Evolutionary conservation across 2,113 vertebrate genomes (phyloP).

Genomic region (Semicossyphus pulcher): DNA sequence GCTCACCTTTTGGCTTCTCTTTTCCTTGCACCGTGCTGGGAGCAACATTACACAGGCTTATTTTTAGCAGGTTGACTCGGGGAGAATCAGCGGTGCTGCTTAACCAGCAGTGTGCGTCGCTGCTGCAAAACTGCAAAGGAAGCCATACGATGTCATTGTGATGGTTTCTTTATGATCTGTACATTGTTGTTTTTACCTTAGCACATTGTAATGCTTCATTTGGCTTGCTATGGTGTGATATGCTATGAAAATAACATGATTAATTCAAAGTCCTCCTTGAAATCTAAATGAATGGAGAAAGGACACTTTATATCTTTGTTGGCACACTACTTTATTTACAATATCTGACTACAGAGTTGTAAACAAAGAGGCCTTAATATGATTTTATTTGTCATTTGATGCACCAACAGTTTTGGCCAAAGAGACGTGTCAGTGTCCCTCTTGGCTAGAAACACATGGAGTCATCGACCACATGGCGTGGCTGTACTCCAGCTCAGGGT

Average conservation of each 20-base stretch:
- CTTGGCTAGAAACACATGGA: constrained; percentile 36
- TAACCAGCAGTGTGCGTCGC: constrained; percentile 40
- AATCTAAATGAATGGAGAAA: no score
- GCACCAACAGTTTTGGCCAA: constrained; percentile 15
- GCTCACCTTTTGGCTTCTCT: constrained; percentile 59
- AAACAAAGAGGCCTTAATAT: constrained; percentile 39
- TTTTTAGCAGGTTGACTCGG: constrained; percentile 76
- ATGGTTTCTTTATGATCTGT: not conserved
- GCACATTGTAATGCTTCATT: not conserved
- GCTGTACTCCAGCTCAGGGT: constrained; percentile 24
- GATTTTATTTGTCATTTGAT: constrained; percentile 45
- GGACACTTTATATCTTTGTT: no score
- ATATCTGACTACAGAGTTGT: constrained; percentile 25
- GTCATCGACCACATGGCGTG: constrained; percentile 21
- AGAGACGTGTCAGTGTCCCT: constrained; percentile 10
- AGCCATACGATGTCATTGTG: not conserved
- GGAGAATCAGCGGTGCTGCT: constrained; percentile 43
- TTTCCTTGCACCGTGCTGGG: constrained; percentile 43
- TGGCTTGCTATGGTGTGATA: not conserved
- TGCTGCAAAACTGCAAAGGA: constrained; percentile 31
- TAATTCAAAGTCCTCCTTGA: no score
- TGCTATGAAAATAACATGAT: not conserved
- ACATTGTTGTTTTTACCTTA: not conserved
- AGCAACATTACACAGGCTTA: constrained; percentile 69
- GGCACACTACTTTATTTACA: not conserved